phyloP scores from a whole-genome alignment of 2,888 invertebrate species.

The Laspeyria flexula region DNA sequence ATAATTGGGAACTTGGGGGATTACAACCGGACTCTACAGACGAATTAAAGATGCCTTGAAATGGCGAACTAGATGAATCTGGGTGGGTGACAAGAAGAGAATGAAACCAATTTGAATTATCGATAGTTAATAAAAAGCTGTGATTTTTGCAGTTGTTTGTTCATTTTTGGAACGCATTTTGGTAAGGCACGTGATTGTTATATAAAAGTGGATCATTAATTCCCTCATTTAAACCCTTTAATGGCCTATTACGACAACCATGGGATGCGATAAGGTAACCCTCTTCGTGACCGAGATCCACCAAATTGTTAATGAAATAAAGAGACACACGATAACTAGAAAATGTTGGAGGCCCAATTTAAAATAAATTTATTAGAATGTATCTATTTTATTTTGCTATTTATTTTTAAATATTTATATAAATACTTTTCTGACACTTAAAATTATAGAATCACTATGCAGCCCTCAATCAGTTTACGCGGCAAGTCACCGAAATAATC shows the following conservation, averaged over 20 bases:
- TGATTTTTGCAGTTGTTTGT: too few species aligned
- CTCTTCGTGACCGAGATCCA: constrained; percentile 12
- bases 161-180: not conserved
- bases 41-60: constrained; percentile 60
- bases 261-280: constrained; percentile 21
- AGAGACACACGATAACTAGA: not conserved
- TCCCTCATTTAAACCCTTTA: constrained; percentile 23
- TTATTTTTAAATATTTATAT: too few species aligned
- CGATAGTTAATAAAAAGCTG: too few species aligned
- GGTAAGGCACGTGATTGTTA: constrained; percentile 9
- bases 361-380: too few species aligned
- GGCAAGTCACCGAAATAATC: too few species aligned
- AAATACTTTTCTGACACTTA: too few species aligned
- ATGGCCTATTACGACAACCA: constrained; percentile 21
- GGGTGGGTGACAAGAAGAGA: constrained; percentile 1
- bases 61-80: constrained; percentile 31
- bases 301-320: constrained; percentile 7
- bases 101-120: not conserved
- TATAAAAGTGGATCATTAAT: constrained; percentile 28
- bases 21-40: constrained; percentile 73
- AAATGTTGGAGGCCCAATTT: too few species aligned
- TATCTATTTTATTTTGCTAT: too few species aligned
- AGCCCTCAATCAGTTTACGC: too few species aligned
- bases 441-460: too few species aligned
- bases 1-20: constrained; percentile 81